These are phyloP conservation scores for Catharus minimus DNA, from an alignment of 2,113 vertebrate species.

Conservation along the genomic window DNA sequence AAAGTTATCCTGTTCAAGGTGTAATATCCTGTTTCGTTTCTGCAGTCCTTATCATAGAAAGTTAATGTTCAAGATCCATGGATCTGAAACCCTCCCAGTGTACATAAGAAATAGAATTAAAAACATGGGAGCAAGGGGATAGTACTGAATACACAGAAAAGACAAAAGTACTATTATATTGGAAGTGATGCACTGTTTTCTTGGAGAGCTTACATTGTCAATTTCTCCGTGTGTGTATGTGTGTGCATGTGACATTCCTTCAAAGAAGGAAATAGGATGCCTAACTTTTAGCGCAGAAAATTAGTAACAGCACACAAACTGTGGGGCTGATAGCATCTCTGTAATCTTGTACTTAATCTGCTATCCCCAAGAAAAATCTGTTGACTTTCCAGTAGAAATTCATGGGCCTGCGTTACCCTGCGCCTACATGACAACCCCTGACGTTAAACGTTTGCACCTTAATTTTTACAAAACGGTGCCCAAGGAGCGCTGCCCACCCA, in stretches of 20 bases:
- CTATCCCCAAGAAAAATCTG: neutral
- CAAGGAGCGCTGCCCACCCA: neutral
- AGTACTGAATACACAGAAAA: neutral
- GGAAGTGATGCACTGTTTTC: neutral
- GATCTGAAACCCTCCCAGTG: neutral
- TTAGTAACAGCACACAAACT: neutral
- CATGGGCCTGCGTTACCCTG: neutral
- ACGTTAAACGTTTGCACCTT: neutral
- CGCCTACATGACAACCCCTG: accelerated
- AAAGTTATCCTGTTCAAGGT: neutral
- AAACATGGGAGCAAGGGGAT: accelerated
- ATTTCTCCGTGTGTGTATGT: neutral
- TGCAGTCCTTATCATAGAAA: neutral
- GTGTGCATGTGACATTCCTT: neutral
- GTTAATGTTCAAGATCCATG: neutral
- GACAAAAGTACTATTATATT: neutral
- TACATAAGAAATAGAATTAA: neutral
- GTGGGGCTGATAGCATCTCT: neutral
- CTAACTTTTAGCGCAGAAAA: slow-evolving; percentile 14
- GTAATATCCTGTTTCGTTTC: slow-evolving; percentile 1
- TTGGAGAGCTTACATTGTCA: neutral
- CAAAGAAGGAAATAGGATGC: neutral
- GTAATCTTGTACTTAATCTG: neutral
- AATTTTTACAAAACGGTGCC: neutral
- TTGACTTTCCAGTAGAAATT: neutral